Percentiles rank a stretch among this genome's conserved stretches.
Conservation (phyloP, 2,888 invertebrate species). For the Neria commutata region DNA sequence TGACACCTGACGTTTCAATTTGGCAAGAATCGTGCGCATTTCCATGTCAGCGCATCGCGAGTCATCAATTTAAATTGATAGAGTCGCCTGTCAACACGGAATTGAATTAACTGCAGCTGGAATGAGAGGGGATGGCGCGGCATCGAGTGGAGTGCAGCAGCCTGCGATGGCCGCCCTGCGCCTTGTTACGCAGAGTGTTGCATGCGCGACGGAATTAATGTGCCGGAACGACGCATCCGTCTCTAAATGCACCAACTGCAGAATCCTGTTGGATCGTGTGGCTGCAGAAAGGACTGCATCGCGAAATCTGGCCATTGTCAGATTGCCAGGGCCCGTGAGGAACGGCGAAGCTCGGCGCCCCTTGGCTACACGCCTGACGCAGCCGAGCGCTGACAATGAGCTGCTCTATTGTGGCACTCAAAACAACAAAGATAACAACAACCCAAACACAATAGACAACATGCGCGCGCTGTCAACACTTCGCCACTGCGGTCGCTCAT, state of each 20-base stretch:
- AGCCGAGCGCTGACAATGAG: too few species aligned
- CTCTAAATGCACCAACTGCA: neutral
- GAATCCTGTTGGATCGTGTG: neutral
- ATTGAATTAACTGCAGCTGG: neutral
- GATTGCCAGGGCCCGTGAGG: too few species aligned
- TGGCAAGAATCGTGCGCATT: neutral
- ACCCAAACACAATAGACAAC: too few species aligned
- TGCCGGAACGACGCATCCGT: slow-evolving; percentile 10
- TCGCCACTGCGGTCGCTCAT: neutral
- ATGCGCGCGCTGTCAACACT: neutral
- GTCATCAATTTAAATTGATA: neutral
- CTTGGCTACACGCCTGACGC: too few species aligned
- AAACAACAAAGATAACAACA: neutral
- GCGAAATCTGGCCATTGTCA: too few species aligned
- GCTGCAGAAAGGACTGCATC: neutral
- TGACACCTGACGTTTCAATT: too few species aligned
- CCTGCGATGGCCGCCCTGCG: too few species aligned
- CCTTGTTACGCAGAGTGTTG: neutral
- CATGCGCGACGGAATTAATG: neutral
- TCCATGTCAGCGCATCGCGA: neutral
- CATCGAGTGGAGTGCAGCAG: too few species aligned
- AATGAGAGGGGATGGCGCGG: too few species aligned
- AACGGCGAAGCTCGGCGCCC: too few species aligned
- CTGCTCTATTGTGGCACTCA: neutral
- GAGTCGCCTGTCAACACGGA: neutral